A percentile compares a stretch with the other conserved stretches of the same genome.
Conservation (phyloP, 2,113 vertebrate species). For the Colaptes auratus region DNA sequence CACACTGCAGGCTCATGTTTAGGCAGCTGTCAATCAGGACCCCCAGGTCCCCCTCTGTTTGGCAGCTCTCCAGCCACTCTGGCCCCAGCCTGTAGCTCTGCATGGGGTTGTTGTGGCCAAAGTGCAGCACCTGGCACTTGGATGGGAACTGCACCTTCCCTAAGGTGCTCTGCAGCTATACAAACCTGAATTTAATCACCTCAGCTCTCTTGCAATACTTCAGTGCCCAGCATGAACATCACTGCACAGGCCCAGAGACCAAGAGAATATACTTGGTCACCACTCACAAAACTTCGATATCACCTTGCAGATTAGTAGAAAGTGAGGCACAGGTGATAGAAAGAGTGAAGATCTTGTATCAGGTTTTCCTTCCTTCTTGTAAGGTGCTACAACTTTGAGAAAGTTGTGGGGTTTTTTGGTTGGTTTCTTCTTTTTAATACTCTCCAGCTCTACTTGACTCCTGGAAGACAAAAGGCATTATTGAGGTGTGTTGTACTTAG, state of each 20-base stretch:
- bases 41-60: no score
- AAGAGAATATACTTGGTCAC: background rate
- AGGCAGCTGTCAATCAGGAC: no score
- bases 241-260: background rate
- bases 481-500: background rate
- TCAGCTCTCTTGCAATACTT: conserved; percentile 38
- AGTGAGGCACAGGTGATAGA: background rate
- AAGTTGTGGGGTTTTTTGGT: background rate
- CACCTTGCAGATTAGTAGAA: background rate
- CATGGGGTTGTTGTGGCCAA: no score
- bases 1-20: no score
- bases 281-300: conserved; percentile 14
- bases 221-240: background rate
- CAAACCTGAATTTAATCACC: conserved; percentile 69
- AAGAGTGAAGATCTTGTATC: background rate
- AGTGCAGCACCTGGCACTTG: no score
- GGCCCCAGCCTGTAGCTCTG: no score
- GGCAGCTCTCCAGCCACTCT: no score
- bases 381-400: background rate
- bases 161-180: conserved; percentile 40
- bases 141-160: conserved; percentile 46
- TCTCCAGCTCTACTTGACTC: background rate
- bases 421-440: background rate
- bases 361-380: background rate
- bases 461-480: background rate